Evolutionary conservation across 1,140 invertebrate genomes (phyloP).

Genomic region (Colletes latitarsis): DNA sequence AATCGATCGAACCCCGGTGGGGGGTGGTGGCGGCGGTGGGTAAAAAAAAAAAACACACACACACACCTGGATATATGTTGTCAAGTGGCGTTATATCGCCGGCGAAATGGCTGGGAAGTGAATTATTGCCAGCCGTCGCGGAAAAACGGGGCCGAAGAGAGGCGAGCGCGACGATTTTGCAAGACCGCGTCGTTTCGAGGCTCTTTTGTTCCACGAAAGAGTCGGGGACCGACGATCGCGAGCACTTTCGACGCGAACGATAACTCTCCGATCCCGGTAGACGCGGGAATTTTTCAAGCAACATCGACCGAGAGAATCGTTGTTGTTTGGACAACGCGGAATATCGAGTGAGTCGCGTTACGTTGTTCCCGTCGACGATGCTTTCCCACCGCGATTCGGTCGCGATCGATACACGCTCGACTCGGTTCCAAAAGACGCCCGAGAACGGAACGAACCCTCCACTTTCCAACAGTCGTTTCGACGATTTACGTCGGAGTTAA

Average conservation of each 20-base stretch:
- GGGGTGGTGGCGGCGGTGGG: neutral
- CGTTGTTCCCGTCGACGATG: neutral
- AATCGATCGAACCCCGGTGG: neutral
- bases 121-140: slow-evolving; percentile 62
- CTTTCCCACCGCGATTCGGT: no score
- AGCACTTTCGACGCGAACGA: neutral
- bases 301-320: neutral
- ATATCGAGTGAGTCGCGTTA: slow-evolving; percentile 2
- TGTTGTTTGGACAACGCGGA: slow-evolving; percentile 5
- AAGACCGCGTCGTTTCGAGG: neutral
- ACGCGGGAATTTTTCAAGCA: slow-evolving; percentile 5
- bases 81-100: slow-evolving; percentile 72
- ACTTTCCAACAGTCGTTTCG: no score
- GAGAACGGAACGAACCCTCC: no score
- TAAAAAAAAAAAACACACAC: slow-evolving; percentile 54
- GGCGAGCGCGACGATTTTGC: slow-evolving; percentile 22
- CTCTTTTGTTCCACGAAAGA: slow-evolving; percentile 22
- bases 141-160: slow-evolving; percentile 48
- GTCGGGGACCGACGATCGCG: neutral
- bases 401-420: no score
- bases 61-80: slow-evolving; percentile 61
- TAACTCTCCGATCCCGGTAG: slow-evolving; percentile 20
- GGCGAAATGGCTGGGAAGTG: slow-evolving; percentile 75
- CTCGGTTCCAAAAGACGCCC: no score
- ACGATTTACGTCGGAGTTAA: no score